These are phyloP conservation scores for Cryptotermes secundus DNA, from an alignment of 1,140 invertebrate genomes.

Conservation along the genomic window DNA sequence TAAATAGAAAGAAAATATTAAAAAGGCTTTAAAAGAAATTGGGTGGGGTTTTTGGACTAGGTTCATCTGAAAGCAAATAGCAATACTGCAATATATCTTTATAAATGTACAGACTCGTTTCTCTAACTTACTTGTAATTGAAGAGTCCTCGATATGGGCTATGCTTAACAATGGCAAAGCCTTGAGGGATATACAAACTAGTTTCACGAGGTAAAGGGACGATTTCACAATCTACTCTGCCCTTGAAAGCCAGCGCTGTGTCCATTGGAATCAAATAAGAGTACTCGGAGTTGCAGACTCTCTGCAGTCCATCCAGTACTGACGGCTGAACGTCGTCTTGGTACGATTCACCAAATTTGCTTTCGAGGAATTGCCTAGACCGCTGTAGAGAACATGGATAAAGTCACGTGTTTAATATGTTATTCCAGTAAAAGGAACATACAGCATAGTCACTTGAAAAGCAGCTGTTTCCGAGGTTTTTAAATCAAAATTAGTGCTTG, in stretches of 20 bases:
- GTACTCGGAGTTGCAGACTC: background rate
- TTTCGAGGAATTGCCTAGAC: background rate
- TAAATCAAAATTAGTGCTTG: too few relatives aligned
- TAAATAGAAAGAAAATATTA: too few relatives aligned
- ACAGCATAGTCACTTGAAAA: too few relatives aligned
- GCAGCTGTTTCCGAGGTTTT: too few relatives aligned
- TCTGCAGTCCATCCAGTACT: background rate
- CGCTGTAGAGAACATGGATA: background rate
- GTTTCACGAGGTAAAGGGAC: background rate
- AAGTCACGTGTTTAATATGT: too few relatives aligned
- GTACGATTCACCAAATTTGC: background rate
- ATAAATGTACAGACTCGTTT: too few relatives aligned
- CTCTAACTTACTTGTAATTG: conserved; percentile 19
- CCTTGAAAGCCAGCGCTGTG: background rate
- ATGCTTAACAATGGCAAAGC: background rate
- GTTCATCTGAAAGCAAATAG: too few relatives aligned
- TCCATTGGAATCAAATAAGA: background rate
- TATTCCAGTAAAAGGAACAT: too few relatives aligned
- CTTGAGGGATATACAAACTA: background rate
- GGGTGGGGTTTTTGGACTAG: too few relatives aligned
- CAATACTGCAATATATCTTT: too few relatives aligned
- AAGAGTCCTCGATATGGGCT: conserved; percentile 19
- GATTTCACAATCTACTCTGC: background rate
- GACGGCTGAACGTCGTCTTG: background rate
- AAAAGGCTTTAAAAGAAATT: too few relatives aligned